Base-by-base conservation (phyloP, 2,888 invertebrate genomes). In the Palloptera scutellata region DNA sequence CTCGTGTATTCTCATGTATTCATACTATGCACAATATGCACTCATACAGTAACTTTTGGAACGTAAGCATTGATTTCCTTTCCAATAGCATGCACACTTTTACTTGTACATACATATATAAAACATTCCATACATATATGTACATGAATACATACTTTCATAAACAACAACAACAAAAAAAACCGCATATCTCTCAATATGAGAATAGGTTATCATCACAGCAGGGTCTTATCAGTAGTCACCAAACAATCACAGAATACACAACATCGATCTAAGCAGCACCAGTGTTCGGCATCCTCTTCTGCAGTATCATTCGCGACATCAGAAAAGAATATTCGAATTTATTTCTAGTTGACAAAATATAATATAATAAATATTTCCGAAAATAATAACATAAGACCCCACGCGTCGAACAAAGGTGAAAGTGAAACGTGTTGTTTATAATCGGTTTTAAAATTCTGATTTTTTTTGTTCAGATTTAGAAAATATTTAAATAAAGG, bases 351-450 rank as follows among this genome's bases (percentile, higher is more conserved):
- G n/a, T n/a, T n/a, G n/a, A n/a, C n/a, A n/a, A n/a, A n/a, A n/a
- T n/a, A 30, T 30, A 30, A 30, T 30, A 30, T n/a, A n/a, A n/a
- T n/a, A 30, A 30, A 30, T 30, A 30, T 30, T 59, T 43, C 6
- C 48, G 4, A 30, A 43, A 52, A 40, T 17, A 41, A 40, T 20
- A 61, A 41, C 12, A 30, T 30, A 30, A 30, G 6, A 30, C 30
- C 30, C 30, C 6, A 30, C 12, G 42, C 41, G 15, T 53, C n/a
- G 12, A 30, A 5, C 12, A 15, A 54, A 45, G 54, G 54, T 53
- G 63, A 45, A 53, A 67, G 67, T 67, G 53, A 52, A 52, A 59
- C 51, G 45, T 52, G 58, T 19, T 4, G 9, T 53, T 19, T 40
- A 4, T 40, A 11, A 11, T 17, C 19, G 20, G 6, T 4, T 30